A percentile compares a stretch with the other conserved stretches of the same genome.
phyloP scores from a whole-genome alignment of 2,888 invertebrate genomes.

The Tigriopus californicus region DNA sequence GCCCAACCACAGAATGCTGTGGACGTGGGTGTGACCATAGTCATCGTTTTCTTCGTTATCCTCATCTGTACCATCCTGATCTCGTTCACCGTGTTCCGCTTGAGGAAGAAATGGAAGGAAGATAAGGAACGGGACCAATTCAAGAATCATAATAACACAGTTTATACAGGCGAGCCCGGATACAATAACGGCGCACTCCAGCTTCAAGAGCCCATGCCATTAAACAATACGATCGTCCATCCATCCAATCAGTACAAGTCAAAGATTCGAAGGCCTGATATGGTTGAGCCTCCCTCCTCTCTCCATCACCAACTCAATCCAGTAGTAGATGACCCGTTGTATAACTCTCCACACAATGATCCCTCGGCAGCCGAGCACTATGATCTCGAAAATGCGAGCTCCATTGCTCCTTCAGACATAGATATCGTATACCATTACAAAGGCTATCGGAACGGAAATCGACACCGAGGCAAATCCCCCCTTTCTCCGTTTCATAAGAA shows the following conservation, averaged over 20 bases:
- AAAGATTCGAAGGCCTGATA: background rate
- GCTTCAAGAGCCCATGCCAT: slow-evolving; percentile 22
- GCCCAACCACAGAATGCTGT: slow-evolving; percentile 35
- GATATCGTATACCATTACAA: slow-evolving; percentile 93
- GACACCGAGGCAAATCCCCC: slow-evolving; percentile 24
- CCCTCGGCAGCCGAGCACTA: slow-evolving; percentile 58
- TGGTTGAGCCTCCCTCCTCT: background rate
- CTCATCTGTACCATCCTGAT: slow-evolving; percentile 69
- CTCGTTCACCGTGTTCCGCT: slow-evolving; percentile 75
- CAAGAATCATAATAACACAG: slow-evolving; percentile 16
- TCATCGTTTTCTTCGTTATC: slow-evolving; percentile 81
- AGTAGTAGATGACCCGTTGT: background rate
- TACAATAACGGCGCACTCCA: slow-evolving; percentile 48
- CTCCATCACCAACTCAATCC: slow-evolving; percentile 24
- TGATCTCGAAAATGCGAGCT: slow-evolving; percentile 89
- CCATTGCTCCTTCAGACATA: slow-evolving; percentile 90
- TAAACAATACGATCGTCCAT: background rate
- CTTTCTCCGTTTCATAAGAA: slow-evolving; percentile 17
- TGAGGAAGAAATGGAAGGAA: slow-evolving; percentile 50
- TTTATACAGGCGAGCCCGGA: slow-evolving; percentile 29
- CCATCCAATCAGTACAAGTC: background rate
- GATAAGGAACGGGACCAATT: slow-evolving; percentile 46
- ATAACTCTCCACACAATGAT: background rate
- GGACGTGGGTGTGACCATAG: slow-evolving; percentile 76
- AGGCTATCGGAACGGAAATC: slow-evolving; percentile 49